Base-by-base conservation (phyloP, 2,888 invertebrate genomes). In the Cepaea hortensis region DNA sequence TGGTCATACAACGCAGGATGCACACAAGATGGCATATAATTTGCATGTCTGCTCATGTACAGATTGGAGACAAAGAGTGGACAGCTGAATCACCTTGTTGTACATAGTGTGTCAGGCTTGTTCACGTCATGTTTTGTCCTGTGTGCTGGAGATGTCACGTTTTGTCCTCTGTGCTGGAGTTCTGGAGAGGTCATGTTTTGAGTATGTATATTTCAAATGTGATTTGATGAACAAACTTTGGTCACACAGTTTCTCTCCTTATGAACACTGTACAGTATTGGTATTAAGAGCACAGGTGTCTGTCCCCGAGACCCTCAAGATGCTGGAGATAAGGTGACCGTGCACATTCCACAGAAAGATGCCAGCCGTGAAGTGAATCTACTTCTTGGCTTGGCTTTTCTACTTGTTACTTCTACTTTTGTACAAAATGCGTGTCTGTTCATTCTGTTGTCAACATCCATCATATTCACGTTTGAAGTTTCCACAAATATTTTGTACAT, bases 311-410 rank as follows among this genome's bases (percentile, higher is more conserved):
- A 20, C 68, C 5, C n/a, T 15, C 5, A 9, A 20, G 68, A n/a
- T 68, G 5, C n/a, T 68, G n/a, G 15, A 68, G n/a, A 20, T 68
- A 15, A 11, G 55, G 3, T 55, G 77, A 23, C 23, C 77, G 18
- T n/a, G 55, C 77, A 77, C 77, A 77, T 77, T 77, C 77, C 77
- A 77, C 55, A 23, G 13, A 77, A n/a, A 55, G 23, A 55, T 20
- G 50, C 50, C n/a, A 20, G 11, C 77, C 23, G 77, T 55, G 9
- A 77, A 15, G 9, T n/a, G 55, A 55, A n/a, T 3, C 9, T 77
- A 1, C 20, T n/a, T 55, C 55, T 0, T 23, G n/a, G 68, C 5
- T 55, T 6, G 11, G 55, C 55, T 55, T 55, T 11, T 48, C 48
- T 11, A 15, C 75, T 50, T 20, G 48, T 18, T 35, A 46, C 48